phyloP scores from a whole-genome alignment of 2,113 vertebrate species.

The Lota lota region DNA sequence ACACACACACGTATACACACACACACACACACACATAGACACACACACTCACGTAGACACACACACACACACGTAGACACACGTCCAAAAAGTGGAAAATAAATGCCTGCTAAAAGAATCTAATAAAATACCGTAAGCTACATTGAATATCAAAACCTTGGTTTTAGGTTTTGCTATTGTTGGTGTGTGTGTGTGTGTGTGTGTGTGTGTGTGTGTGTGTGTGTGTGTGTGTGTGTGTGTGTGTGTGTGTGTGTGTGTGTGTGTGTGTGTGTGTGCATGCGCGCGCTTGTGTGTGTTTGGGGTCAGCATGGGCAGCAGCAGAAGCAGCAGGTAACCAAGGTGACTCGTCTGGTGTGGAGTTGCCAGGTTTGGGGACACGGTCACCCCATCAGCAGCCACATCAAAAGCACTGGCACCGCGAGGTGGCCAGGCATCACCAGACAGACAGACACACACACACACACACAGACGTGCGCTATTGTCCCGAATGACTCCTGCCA shows the following conservation, averaged over 20 bases:
- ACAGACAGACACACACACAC: conserved; percentile 12
- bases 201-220: background rate
- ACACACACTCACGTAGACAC: too few relatives aligned
- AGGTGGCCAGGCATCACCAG: conserved; percentile 36
- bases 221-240: background rate
- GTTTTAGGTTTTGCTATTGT: too few relatives aligned
- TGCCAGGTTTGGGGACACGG: conserved; percentile 50
- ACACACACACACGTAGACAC: too few relatives aligned
- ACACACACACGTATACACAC: too few relatives aligned
- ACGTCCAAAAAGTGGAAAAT: background rate
- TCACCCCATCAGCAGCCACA: conserved; percentile 11
- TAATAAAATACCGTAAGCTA: too few relatives aligned
- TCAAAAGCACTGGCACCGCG: background rate
- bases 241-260: conserved; percentile 8
- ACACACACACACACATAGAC: too few relatives aligned
- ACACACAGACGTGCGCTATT: background rate
- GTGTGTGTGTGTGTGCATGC: conserved; percentile 1
- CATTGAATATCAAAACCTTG: too few relatives aligned
- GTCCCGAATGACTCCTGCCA: conserved; percentile 16
- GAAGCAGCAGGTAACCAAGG: conserved; percentile 47
- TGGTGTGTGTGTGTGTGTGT: background rate
- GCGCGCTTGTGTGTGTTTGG: background rate
- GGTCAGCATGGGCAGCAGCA: conserved; percentile 35
- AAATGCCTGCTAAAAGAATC: too few relatives aligned
- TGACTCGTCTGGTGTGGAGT: conserved; percentile 46